These are phyloP conservation scores for Heterotilapia buettikoferi DNA, from an alignment of 2,113 vertebrate genomes.

Conservation along the genomic window DNA sequence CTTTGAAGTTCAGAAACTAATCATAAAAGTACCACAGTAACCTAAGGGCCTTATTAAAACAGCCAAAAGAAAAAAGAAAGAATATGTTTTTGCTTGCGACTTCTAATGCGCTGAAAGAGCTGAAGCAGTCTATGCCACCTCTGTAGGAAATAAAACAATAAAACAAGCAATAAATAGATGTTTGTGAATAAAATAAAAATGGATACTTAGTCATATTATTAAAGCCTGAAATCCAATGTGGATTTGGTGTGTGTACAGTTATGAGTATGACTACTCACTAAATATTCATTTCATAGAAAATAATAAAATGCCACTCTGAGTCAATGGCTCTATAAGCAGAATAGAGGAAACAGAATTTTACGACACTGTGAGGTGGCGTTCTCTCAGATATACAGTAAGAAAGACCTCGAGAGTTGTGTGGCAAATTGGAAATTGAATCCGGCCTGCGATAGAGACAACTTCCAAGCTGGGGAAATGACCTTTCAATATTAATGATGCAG, in stretches of 20 bases:
- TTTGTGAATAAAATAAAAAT: neutral
- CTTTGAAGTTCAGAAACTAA: conserved; percentile 10
- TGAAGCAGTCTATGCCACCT: neutral
- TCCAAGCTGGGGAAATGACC: conserved; percentile 40
- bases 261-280: neutral
- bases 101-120: neutral
- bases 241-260: neutral
- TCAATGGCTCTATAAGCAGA: neutral
- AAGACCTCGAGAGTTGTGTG: conserved; percentile 30
- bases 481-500: conserved; percentile 55
- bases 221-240: neutral
- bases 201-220: neutral
- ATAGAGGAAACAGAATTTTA: neutral
- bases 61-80: neutral
- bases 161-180: neutral
- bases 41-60: conserved; percentile 2
- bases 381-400: conserved; percentile 33
- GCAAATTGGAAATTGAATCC: conserved; percentile 52
- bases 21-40: neutral
- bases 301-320: neutral
- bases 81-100: neutral
- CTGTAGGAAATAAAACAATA: neutral
- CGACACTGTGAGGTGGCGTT: neutral
- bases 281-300: neutral
- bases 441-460: conserved; percentile 32